Conservation (phyloP, 2,797 vertebrate species). For the Muscicapa striata region DNA sequence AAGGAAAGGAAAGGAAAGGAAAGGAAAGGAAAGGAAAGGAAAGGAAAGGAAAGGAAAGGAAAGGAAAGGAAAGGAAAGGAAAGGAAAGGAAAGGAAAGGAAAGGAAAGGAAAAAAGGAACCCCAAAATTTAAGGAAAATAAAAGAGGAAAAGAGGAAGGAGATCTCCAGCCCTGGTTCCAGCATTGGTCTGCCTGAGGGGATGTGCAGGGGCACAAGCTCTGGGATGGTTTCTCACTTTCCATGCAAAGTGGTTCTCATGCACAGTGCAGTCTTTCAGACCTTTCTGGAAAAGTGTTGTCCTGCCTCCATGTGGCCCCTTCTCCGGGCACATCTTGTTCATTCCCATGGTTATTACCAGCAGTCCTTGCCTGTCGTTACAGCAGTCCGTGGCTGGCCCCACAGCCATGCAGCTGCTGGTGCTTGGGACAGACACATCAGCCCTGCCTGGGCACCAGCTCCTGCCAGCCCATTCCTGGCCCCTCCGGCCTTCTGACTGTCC, state of each 20-base stretch:
- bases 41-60: too few relatives aligned
- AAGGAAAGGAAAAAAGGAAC: neutral
- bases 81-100: too few relatives aligned
- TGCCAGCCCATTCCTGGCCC: neutral
- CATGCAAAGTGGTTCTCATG: rapidly evolving
- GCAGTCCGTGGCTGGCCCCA: neutral
- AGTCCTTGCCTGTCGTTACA: neutral
- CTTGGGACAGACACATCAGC: neutral
- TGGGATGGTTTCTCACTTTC: neutral
- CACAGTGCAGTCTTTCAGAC: neutral
- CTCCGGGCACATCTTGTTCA: neutral
- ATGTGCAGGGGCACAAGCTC: neutral
- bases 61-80: too few relatives aligned
- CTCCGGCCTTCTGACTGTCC: rapidly evolving
- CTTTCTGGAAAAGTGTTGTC: neutral
- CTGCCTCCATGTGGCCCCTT: neutral
- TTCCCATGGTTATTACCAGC: rapidly evolving
- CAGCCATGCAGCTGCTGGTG: neutral
- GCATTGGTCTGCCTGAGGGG: neutral
- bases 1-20: too few relatives aligned
- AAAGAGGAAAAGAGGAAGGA: too few relatives aligned
- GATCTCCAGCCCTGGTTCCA: neutral
- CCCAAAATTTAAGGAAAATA: neutral
- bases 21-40: too few relatives aligned
- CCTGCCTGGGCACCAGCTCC: neutral